These are phyloP conservation scores for Petromus typicus DNA, from an alignment of 2,113 vertebrate species.

Conservation along the genomic window DNA sequence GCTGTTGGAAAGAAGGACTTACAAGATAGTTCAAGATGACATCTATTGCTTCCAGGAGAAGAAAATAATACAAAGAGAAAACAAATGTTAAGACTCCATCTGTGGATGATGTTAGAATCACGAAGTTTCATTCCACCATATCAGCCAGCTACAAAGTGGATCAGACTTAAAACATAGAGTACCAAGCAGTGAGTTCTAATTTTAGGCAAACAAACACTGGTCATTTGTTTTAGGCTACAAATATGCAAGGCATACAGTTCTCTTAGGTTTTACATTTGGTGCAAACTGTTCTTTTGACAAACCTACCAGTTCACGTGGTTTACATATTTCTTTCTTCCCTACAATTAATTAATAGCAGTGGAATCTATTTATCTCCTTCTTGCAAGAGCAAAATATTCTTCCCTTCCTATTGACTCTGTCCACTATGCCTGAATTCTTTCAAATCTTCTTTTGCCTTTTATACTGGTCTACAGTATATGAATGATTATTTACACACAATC, in stretches of 20 bases:
- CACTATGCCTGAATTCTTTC: background rate
- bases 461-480: background rate
- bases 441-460: background rate
- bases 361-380: background rate
- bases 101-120: background rate
- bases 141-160: background rate
- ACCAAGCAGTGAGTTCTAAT: background rate
- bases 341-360: background rate
- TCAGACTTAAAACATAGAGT: background rate
- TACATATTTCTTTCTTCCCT: background rate
- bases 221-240: background rate
- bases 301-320: background rate
- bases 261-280: background rate
- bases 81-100: background rate
- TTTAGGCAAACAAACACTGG: background rate
- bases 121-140: background rate
- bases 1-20: background rate
- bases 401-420: background rate
- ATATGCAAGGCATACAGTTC: background rate
- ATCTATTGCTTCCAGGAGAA: background rate
- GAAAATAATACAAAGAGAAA: background rate
- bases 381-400: background rate
- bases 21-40: background rate
- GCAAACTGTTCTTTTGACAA: background rate
- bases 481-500: background rate